These are phyloP conservation scores for Diadema setosum DNA, from an alignment of 35 echinoderm and acorn worm genomes.

Conservation along the genomic window DNA sequence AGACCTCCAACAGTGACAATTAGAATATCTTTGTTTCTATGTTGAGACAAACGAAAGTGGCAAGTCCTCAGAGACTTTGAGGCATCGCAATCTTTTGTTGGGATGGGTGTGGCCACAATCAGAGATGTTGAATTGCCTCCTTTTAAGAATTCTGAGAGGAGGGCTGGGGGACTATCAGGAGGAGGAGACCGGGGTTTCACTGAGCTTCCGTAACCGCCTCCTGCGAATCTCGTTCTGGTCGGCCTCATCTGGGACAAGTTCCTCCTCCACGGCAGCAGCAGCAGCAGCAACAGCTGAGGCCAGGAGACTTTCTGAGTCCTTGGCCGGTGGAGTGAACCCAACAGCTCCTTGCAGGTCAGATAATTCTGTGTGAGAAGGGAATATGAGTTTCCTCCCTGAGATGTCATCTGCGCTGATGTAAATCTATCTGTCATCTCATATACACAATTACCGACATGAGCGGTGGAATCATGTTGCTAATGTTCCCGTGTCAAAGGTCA, in stretches of 20 bases:
- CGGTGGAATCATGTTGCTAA: neutral
- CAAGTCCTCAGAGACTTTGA: no score
- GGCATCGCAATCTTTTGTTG: no score
- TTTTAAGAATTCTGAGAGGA: no score
- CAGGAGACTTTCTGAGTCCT: neutral
- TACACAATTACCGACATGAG: neutral
- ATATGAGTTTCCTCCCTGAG: neutral
- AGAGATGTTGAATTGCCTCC: no score
- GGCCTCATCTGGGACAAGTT: constrained; percentile 67
- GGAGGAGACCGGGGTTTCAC: no score
- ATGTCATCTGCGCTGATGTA: neutral
- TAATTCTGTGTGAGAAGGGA: constrained; percentile 44
- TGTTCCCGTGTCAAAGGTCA: neutral
- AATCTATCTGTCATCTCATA: neutral
- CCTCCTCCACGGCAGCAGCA: constrained; percentile 23
- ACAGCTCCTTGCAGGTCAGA: constrained; percentile 52
- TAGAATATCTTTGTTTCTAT: no score
- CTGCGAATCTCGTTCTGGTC: constrained; percentile 63
- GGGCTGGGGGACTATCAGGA: no score
- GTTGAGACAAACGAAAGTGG: no score
- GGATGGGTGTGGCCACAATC: no score
- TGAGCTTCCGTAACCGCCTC: constrained; percentile 55
- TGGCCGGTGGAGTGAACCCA: constrained; percentile 58
- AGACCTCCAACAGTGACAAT: no score
- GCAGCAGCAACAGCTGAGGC: no score